Evolutionary conservation across 2,113 vertebrate genomes (phyloP), one percentile per base, ranked within the genome.

Genomic region (Bubo bubo): DNA sequence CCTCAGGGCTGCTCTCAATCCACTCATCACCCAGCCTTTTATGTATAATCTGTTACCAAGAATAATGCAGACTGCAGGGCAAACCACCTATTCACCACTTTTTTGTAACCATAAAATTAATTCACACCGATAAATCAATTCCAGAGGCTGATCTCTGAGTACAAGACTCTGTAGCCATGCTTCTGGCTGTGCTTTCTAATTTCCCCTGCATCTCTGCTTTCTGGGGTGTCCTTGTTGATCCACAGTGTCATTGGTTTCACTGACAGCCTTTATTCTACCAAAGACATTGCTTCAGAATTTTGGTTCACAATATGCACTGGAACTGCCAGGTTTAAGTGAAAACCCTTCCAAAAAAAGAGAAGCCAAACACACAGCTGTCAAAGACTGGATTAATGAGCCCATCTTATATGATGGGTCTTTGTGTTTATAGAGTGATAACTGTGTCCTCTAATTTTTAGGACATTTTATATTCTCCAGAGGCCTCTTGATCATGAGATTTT

Each of bases 371-470:
- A 43, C 58, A 95, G 90, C 85, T 95, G 90, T 95, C 88, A 70
- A 90, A 90, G 75, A 14, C 22, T 71, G 92, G 79, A 83, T 97
- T 94, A 96, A 96, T 93, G 88, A 92, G 95, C 70, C 92, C 64
- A 49, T 94, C 10, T 89, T 49, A n/a, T 0, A 30, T 3, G 86
- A 82, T 73, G 49, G 39, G 22, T 22, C 22, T 84, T 95, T 95
- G 52, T 95, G 91, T 91, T 89, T 76, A 59, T n/a, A 24, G 83
- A 93, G 73, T 64, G 91, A 89, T 85, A 93, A 95, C 73, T 49
- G 22, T 58, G 62, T 91, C 73, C 84, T 97, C 39, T 87, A 23
- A 87, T 96, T 96, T 81, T 86, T 58, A 47, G 91, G 83, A 68
- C 2, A 2, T 89, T 89, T 79, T 79, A 5, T 66, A 45, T 76